These are phyloP conservation scores for Colletes latitarsis DNA, from an alignment of 1,140 invertebrate species.

Conservation along the genomic window DNA sequence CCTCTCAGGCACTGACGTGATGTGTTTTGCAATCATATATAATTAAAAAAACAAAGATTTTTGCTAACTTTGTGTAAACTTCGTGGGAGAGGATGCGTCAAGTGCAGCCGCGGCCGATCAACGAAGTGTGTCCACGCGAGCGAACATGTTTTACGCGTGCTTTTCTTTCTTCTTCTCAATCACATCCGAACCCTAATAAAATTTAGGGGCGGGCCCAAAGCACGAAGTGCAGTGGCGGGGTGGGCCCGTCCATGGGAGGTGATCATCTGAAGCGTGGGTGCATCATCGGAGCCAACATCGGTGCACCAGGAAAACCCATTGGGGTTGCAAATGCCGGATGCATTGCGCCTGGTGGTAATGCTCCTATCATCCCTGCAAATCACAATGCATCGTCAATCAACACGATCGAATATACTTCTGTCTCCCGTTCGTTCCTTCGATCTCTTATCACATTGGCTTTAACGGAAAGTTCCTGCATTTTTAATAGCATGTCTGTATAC, in stretches of 20 bases:
- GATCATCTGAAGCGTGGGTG: conserved; percentile 91
- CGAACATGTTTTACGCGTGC: conserved; percentile 50
- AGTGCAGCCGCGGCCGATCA: conserved; percentile 56
- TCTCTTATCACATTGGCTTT: conserved; percentile 1
- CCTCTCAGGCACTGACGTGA: conserved; percentile 61
- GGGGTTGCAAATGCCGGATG: conserved; percentile 84
- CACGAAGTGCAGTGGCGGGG: conserved; percentile 80
- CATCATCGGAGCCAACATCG: conserved; percentile 86
- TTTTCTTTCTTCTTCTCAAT: conserved; percentile 56
- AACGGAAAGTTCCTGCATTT: no score
- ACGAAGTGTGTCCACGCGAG: conserved; percentile 46
- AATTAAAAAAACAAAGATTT: conserved; percentile 66
- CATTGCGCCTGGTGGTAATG: conserved; percentile 85
- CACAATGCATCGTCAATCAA: conserved; percentile 33
- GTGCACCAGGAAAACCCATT: conserved; percentile 84
- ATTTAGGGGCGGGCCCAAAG: conserved; percentile 80
- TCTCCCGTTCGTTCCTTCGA: background rate
- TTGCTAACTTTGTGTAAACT: conserved; percentile 76
- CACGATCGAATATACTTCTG: background rate
- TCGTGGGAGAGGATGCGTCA: conserved; percentile 61
- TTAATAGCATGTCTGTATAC: no score
- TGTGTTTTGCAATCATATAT: conserved; percentile 51
- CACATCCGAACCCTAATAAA: conserved; percentile 67
- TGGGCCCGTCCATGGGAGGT: conserved; percentile 80
- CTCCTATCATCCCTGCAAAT: conserved; percentile 86